These are phyloP conservation scores for Cylindroiulus punctatus DNA, from an alignment of 2,888 invertebrate genomes.

Conservation along the genomic window DNA sequence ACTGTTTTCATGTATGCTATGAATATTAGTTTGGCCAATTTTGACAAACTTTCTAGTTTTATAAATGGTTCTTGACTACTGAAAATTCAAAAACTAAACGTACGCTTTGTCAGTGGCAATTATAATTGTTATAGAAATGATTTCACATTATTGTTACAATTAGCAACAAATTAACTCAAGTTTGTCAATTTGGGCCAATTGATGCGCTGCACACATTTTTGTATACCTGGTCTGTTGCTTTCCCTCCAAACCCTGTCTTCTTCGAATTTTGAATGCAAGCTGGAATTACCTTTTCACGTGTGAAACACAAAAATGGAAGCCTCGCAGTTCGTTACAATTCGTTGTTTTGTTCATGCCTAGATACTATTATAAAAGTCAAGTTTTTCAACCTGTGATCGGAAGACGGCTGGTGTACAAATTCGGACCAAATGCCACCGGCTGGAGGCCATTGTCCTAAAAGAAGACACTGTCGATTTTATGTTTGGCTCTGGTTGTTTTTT, in stretches of 20 bases:
- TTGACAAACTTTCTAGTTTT: no score
- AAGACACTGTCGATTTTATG: neutral
- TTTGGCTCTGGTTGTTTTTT: neutral
- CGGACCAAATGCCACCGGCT: constrained; percentile 81
- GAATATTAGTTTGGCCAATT: no score
- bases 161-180: no score
- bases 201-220: no score
- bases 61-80: no score
- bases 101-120: no score
- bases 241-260: neutral
- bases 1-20: no score
- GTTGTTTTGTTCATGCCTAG: constrained; percentile 65
- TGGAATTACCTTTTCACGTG: neutral
- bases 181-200: no score
- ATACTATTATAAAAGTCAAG: constrained; percentile 82
- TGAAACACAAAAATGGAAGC: neutral
- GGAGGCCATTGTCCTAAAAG: constrained; percentile 70
- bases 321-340: constrained; percentile 28
- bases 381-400: constrained; percentile 79
- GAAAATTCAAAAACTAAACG: no score
- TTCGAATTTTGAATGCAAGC: constrained; percentile 12
- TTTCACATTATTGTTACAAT: no score
- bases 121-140: no score
- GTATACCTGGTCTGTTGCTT: no score
- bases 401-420: constrained; percentile 83